Base-by-base conservation (phyloP, 2,888 invertebrate genomes). In the Unio pictorum region DNA sequence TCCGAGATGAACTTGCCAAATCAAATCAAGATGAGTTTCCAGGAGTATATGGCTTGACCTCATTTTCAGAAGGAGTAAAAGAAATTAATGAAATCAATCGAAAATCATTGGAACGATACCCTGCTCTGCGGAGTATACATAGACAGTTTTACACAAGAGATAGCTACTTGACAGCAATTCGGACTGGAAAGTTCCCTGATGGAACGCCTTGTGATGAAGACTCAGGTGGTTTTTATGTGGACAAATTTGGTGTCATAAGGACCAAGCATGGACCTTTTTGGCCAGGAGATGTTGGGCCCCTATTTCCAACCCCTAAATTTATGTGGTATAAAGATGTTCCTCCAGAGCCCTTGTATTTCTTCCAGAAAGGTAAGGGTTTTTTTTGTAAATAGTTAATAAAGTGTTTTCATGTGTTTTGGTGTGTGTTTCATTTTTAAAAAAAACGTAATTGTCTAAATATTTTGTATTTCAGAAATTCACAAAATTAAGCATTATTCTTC, bases 251-350 rank as follows among this genome's bases (percentile, higher is more conserved):
- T 34, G 83, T 89, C 45, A 64, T 87, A 23, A 74, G 88, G 11
- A 83, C 83, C 71, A 75, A 80, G 56, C 81, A 88, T 68, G 89
- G 89, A 34, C 89, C 89, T 3, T 89, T 89, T 75, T 89, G 89
- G 89, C 89, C 89, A 0, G 71, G 75, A 20, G 89, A 89, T 62
- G 84, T 81, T 71, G 84, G 86, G 4, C 89, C 89, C 0, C 71
- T 88, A 20, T 86, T 82, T 75, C 84, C 89, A 3, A 80, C 88
- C 0, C 89, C 89, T 0, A 78, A 78, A 56, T 86, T 87, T 72
- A 73, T 75, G 59, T 81, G 83, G 78, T 78, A 75, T 67, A 67
- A 72, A 63, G 69, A 74, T 56, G 45, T 69, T 17, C 72, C 76
- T 8, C 57, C 66, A 54, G 87, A 88, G 72, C 87, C 85, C 8